Conservation (phyloP, 2,888 invertebrate genomes). For the Adineta ricciae region DNA sequence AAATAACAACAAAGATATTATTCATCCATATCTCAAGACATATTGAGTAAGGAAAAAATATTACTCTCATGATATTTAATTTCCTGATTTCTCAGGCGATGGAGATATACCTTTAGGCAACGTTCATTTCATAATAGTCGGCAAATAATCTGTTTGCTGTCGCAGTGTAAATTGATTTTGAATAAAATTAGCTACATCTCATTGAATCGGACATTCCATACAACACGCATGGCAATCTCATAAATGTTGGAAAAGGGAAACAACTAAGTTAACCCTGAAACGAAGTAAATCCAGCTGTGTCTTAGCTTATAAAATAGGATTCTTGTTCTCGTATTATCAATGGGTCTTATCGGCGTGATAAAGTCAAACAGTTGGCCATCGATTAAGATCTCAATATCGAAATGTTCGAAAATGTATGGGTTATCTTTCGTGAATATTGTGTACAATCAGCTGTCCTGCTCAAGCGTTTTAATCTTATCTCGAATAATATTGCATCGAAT, state of each 20-base stretch:
- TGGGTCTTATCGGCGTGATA: not conserved
- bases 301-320: not conserved
- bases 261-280: too few relatives aligned
- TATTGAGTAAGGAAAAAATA: not conserved
- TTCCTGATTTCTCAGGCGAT: too few relatives aligned
- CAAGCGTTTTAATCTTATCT: constrained; percentile 72
- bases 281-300: not conserved
- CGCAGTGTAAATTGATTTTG: not conserved
- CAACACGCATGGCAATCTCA: not conserved
- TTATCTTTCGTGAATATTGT: constrained; percentile 76
- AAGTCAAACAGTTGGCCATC: not conserved
- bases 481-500: constrained; percentile 65
- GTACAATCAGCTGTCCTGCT: constrained; percentile 68
- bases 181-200: too few relatives aligned
- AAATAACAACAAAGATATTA: not conserved
- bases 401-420: constrained; percentile 59
- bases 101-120: not conserved
- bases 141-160: too few relatives aligned
- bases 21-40: not conserved
- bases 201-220: not conserved
- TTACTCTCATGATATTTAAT: too few relatives aligned
- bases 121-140: too few relatives aligned
- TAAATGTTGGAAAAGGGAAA: not conserved
- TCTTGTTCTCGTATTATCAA: not conserved
- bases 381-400: not conserved